A percentile compares a stretch with the other conserved stretches of the same genome.
These are phyloP conservation scores for Otolemur garnettii DNA, from an alignment of 2,113 vertebrate species.

Conservation along the genomic window DNA sequence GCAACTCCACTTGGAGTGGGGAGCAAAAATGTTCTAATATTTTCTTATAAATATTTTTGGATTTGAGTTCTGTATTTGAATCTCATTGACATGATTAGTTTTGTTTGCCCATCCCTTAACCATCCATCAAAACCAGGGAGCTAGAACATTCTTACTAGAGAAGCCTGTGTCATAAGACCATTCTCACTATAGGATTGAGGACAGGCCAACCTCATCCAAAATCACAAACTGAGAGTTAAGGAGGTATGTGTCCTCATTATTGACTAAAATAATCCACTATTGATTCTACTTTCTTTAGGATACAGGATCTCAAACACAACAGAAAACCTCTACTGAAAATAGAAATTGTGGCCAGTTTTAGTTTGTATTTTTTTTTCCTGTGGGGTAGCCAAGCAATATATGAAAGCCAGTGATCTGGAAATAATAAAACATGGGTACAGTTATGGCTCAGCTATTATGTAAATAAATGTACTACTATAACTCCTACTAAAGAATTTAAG, in stretches of 20 bases:
- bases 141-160: neutral
- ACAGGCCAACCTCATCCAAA: neutral
- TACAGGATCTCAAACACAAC: neutral
- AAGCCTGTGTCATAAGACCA: neutral
- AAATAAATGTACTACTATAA: neutral
- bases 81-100: neutral
- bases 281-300: neutral
- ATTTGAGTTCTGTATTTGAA: neutral
- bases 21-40: neutral
- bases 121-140: neutral
- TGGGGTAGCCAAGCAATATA: neutral
- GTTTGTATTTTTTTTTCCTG: neutral
- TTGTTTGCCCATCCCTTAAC: neutral
- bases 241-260: neutral
- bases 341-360: neutral
- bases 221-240: neutral
- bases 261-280: neutral
- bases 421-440: neutral
- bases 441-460: neutral
- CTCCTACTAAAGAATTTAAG: neutral
- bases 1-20: neutral
- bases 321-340: conserved; percentile 11
- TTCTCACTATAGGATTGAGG: neutral
- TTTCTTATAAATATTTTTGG: neutral
- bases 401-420: neutral